phyloP scores from a whole-genome alignment of 2,888 invertebrate genomes.

The Malthinus flaveolus region DNA sequence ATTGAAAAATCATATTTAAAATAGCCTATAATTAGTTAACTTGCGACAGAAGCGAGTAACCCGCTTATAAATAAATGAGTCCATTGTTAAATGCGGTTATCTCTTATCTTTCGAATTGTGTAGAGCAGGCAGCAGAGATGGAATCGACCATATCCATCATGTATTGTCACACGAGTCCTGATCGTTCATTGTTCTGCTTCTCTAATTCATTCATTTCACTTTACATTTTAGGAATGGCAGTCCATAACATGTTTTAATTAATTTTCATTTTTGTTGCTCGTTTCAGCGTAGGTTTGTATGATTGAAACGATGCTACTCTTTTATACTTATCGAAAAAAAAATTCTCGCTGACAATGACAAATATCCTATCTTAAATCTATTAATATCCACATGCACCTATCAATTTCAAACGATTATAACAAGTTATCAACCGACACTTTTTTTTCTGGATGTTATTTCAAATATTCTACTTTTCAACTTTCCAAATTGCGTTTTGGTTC shows the following conservation, averaged over 20 bases:
- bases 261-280: conserved; percentile 50
- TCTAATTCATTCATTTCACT: conserved; percentile 51
- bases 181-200: conserved; percentile 54
- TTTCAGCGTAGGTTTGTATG: conserved; percentile 43
- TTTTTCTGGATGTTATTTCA: not conserved
- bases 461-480: not conserved
- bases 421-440: conserved; percentile 6
- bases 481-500: too few relatives aligned
- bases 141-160: conserved; percentile 54
- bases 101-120: conserved; percentile 41
- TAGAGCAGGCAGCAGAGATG: conserved; percentile 48
- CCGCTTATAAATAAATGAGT: conserved; percentile 54
- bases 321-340: conserved; percentile 12
- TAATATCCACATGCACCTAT: conserved; percentile 6
- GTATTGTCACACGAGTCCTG: conserved; percentile 54
- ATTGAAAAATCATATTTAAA: conserved; percentile 43
- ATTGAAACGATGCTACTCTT: conserved; percentile 40
- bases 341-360: conserved; percentile 21
- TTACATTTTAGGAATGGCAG: conserved; percentile 47
- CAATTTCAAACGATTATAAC: conserved; percentile 1
- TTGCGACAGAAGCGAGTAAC: conserved; percentile 50
- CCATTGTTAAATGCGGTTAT: conserved; percentile 48
- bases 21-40: conserved; percentile 49
- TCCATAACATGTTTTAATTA: conserved; percentile 52
- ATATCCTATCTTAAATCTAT: conserved; percentile 20